Base-by-base conservation (phyloP, 2,797 vertebrate genomes). In the Girardinus metallicus region DNA sequence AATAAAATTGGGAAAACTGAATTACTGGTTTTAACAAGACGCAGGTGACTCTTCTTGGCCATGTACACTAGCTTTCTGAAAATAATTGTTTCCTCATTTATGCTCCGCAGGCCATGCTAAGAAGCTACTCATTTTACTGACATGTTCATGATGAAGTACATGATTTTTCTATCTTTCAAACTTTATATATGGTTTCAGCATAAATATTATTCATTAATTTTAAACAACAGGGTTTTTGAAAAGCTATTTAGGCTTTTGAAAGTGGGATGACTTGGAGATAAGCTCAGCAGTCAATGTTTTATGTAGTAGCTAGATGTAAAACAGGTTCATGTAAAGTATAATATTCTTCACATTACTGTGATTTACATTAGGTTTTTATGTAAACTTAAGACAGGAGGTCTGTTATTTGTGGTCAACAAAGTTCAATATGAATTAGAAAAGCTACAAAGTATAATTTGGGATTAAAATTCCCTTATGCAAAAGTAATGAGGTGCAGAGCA, bases 1-100 rank as follows among this genome's bases (percentile, higher is more conserved):
- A 62, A 60, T 16, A 60, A 34, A 64, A 34, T 36, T 62, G 15
- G 31, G 16, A 34, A 13, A 64, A 21, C 29, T 39, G 34, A 66
- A 21, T 66, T 66, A 39, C 62, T 66, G 16, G 34, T 66, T 66
- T 66, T 66, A 36, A 39, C 62, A 66, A 66, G 62, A 66, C 34
- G 9, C 6, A 66, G 18, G 62, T 36, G 62, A 66, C 62, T 66
- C 62, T 36, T 36, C 34, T 39, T 39, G 62, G 62, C 34, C 31
- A 66, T 10, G 2, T 21, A 39, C 62, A 1, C 62, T 21, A 66
- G 34, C 15, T 21, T 66, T 39, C 31, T 21, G 8, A 66, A 66
- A 66, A 36, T 36, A 39, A 36, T 23, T 10, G 31, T 39, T 66
- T 66, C 34, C 62, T 39, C 18, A 39, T 10, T 34, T 34, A 21